phyloP scores from a whole-genome alignment of 2,888 invertebrate genomes.

The Autographa pulchrina region DNA sequence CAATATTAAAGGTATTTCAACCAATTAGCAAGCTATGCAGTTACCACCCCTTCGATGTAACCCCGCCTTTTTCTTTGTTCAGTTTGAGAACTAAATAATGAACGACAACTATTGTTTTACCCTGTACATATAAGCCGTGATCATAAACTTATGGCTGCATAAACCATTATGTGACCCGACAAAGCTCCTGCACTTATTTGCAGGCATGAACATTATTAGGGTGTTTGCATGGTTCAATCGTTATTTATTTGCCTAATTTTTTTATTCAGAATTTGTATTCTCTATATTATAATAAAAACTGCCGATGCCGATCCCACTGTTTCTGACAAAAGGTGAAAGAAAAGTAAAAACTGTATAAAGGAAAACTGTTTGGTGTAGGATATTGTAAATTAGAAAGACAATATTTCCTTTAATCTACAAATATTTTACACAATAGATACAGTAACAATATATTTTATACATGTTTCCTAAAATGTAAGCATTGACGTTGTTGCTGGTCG shows the following conservation, averaged over 20 bases:
- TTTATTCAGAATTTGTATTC: neutral
- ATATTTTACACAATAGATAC: too few relatives aligned
- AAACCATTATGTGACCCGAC: conserved; percentile 16
- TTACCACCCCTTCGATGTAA: conserved; percentile 72
- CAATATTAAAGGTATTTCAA: conserved; percentile 64
- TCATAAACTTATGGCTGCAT: conserved; percentile 52
- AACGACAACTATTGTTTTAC: conserved; percentile 72
- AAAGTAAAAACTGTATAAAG: too few relatives aligned
- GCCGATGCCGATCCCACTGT: too few relatives aligned
- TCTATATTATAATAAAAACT: too few relatives aligned
- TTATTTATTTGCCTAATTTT: neutral
- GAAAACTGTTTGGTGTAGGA: too few relatives aligned
- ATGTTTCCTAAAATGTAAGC: neutral
- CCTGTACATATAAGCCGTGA: conserved; percentile 60
- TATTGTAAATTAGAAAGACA: too few relatives aligned
- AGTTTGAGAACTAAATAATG: conserved; percentile 65
- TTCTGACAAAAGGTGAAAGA: too few relatives aligned
- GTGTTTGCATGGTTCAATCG: neutral
- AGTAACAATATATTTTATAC: too few relatives aligned
- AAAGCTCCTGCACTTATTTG: neutral
- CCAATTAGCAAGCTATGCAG: conserved; percentile 78
- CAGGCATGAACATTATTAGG: neutral
- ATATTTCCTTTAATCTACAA: neutral
- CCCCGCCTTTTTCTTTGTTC: conserved; percentile 72
- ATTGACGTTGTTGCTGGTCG: neutral